Percentiles rank a stretch among this genome's conserved stretches.
These are phyloP conservation scores for Capreolus pygargus DNA, from an alignment of 2,113 vertebrate species.

Conservation along the genomic window DNA sequence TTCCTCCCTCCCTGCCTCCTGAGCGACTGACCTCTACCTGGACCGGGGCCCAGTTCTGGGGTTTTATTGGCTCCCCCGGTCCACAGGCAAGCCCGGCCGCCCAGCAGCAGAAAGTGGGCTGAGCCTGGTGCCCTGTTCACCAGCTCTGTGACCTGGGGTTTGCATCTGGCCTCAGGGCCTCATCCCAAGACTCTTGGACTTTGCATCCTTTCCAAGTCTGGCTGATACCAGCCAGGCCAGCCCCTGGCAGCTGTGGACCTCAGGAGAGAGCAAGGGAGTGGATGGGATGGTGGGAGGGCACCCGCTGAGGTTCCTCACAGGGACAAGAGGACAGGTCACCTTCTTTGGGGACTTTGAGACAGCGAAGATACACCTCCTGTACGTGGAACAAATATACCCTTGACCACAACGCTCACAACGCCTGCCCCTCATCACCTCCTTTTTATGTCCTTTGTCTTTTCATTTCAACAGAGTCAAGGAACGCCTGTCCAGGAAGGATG, in stretches of 20 bases:
- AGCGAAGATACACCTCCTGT: neutral
- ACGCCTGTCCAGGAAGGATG: neutral
- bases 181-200: neutral
- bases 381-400: neutral
- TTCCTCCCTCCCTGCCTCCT: neutral
- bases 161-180: neutral
- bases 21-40: neutral
- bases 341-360: neutral
- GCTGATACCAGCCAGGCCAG: neutral
- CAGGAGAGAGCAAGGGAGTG: neutral
- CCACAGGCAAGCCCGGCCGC: neutral
- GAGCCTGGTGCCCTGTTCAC: neutral
- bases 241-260: neutral
- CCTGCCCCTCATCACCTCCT: neutral
- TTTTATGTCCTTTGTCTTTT: neutral
- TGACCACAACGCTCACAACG: rapidly evolving
- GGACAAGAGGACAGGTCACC: rapidly evolving
- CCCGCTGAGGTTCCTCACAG: neutral
- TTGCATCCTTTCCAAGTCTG: neutral
- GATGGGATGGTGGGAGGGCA: rapidly evolving
- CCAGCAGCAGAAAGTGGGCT: neutral
- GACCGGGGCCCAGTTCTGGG: rapidly evolving
- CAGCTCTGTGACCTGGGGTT: neutral
- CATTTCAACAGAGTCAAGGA: constrained; percentile 25
- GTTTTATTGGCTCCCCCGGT: neutral